A percentile compares a stretch with the other conserved stretches of the same genome.
Conservation (phyloP, 2,888 invertebrate genomes). For the Volucella bombylans region DNA sequence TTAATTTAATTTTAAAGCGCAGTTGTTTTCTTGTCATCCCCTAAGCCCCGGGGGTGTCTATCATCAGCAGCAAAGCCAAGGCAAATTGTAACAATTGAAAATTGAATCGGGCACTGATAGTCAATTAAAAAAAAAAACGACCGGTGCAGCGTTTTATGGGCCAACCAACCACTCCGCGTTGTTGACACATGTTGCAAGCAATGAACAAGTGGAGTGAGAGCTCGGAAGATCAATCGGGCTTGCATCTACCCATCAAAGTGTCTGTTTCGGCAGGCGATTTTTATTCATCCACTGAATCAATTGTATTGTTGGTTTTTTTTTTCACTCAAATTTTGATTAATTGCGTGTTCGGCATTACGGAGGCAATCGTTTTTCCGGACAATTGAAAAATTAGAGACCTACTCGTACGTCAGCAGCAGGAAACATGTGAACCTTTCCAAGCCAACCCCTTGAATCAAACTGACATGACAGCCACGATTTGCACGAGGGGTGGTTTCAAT, state of each 20-base stretch:
- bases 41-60: constrained; percentile 18
- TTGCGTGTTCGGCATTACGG: constrained; percentile 57
- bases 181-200: constrained; percentile 69
- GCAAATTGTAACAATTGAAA: constrained; percentile 26
- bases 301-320: constrained; percentile 41
- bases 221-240: constrained; percentile 35
- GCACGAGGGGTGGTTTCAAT: constrained; percentile 54
- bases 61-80: constrained; percentile 2
- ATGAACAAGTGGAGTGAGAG: constrained; percentile 44
- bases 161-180: constrained; percentile 26
- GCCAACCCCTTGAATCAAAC: neutral
- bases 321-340: constrained; percentile 65
- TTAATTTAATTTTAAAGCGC: constrained; percentile 49
- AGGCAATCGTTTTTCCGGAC: constrained; percentile 71
- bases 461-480: neutral
- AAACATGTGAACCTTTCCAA: constrained; percentile 31
- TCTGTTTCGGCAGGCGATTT: constrained; percentile 31
- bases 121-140: constrained; percentile 53
- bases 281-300: constrained; percentile 33
- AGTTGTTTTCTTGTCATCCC: constrained; percentile 23
- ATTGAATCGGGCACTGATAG: constrained; percentile 59
- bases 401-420: constrained; percentile 13
- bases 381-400: constrained; percentile 73
- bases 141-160: neutral
- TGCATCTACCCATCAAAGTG: constrained; percentile 49